Base-by-base conservation (phyloP, 2,888 invertebrate species). In the Cephus rjabovi region DNA sequence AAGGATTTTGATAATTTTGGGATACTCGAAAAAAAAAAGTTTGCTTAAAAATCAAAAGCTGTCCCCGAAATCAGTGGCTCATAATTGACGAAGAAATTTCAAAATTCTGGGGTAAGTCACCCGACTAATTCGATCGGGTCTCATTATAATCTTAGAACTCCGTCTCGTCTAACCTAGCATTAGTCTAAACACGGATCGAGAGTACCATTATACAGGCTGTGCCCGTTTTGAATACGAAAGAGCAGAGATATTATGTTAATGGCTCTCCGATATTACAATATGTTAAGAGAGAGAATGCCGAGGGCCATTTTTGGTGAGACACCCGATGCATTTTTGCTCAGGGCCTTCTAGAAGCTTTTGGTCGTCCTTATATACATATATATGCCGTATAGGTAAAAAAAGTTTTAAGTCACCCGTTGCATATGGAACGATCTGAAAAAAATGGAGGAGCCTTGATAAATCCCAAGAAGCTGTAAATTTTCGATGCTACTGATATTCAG, bases 231-330 rank as follows among this genome's bases (percentile, higher is more conserved):
- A 89, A 90, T 90, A 88, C 88, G 85, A 89, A 90, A 89, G 86
- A 87, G 87, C 85, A 85, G 84, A 86, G 87, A 89, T 89, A 90
- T 90, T 90, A 90, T 90, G 89, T 86, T 90, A 90, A 90, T 90
- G 81, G 84, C 75, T 79, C 82, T 74, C 83, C 86, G 83, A 86
- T 85, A 87, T 89, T 87, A 88, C 84, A 86, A 86, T 87, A 83
- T 82, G 77, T 75, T 79, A 81, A 82, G 81, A 79, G 80, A 79
- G 80, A 81, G 34, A 80, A 77, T 76, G 79, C 84, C 81, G 79
- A 79, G 77, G 81, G 80, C 80, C 79, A 75, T 81, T 80, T 81
- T 81, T 78, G 77, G 75, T 34, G 75, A 75, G 78, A 80, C 75
- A 84, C 40, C 76, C 73, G 76, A 73, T 74, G 68, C 76, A 80